Base-by-base conservation (phyloP, 2,113 vertebrate genomes). In the Phalacrocorax pelagicus region DNA sequence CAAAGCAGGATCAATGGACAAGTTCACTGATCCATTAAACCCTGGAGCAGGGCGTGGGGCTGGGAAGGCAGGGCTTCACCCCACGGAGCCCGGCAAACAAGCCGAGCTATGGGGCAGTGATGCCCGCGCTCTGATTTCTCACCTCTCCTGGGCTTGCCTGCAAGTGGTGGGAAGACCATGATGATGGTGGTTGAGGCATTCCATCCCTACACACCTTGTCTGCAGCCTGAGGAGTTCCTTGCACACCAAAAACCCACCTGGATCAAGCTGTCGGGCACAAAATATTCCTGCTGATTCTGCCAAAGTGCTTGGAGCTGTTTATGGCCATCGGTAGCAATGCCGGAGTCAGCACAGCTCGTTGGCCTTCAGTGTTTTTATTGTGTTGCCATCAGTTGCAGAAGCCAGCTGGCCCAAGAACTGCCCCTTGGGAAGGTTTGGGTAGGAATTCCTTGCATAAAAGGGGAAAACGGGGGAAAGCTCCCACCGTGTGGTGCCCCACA, bases 291-390 rank as follows among this genome's bases (percentile, higher is more conserved):
- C 5, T 32, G 57, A 4, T 55, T 44, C 74, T 32, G 26, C 74
- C 75, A 14, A 16, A 63, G 62, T 0, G 2, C 23, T 55, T 13
- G 52, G 69, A 11, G 63, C 46, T n/a, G 23, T 42, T 59, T 18
- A 1, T 0, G 1, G 54, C 6, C 26, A 8, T 29, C 0, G 1
- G 61, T 22, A n/a, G 36, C 57, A 49, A 18, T 42, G 57, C 55
- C 4, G 5, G 42, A 30, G 34, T 11, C 78, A 70, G 21, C 61
- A 23, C 54, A 54, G 34, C 59, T 65, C 1, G 0, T n/a, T 62
- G 55, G 46, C 32, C 65, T 36, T 24, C 13, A 1, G 15, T 38
- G n/a, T 4, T 23, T 74, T 78, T 63, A 51, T 21, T 2, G 0
- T 4, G n/a, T 67, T 78, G 69, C 46, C 42, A 15, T 22, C 65